Conservation (phyloP, 2,113 vertebrate genomes). For the Sclerurus mexicanus region DNA sequence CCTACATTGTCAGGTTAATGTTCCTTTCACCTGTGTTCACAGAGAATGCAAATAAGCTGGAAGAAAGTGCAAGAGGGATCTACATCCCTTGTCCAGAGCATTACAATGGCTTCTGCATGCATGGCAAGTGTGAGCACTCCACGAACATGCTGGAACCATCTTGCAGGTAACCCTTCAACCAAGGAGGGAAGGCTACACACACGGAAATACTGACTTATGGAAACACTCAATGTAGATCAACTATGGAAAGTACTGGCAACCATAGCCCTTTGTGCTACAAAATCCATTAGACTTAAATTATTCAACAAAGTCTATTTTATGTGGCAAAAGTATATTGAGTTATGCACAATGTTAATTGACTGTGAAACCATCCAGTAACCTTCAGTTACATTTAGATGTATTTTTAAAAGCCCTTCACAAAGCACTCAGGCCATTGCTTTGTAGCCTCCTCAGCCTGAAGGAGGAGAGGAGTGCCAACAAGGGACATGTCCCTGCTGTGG, state of each 20-base stretch:
- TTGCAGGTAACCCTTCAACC: slow-evolving; percentile 85
- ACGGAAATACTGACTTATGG: neutral
- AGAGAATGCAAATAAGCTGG: slow-evolving; percentile 88
- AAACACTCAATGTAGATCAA: neutral
- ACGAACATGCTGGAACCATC: slow-evolving; percentile 88
- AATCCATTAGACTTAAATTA: slow-evolving; percentile 15
- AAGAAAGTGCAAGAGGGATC: slow-evolving; percentile 85
- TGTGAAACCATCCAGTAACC: neutral
- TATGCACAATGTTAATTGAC: neutral
- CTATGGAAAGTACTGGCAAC: neutral
- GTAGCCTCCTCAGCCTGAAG: neutral
- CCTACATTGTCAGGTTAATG: neutral
- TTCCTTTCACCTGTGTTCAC: slow-evolving; percentile 61
- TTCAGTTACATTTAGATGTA: neutral
- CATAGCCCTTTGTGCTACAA: neutral
- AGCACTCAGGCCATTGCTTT: neutral
- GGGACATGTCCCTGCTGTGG: neutral
- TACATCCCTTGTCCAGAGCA: slow-evolving; percentile 94
- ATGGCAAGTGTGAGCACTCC: slow-evolving; percentile 95
- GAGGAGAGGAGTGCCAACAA: neutral
- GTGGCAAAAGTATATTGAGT: neutral
- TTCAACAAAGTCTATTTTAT: neutral
- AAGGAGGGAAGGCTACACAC: neutral
- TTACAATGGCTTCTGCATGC: slow-evolving; percentile 94
- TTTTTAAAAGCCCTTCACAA: neutral